Evolutionary conservation across 2,888 invertebrate genomes (phyloP).

Genomic region (Maniola hyperantus): DNA sequence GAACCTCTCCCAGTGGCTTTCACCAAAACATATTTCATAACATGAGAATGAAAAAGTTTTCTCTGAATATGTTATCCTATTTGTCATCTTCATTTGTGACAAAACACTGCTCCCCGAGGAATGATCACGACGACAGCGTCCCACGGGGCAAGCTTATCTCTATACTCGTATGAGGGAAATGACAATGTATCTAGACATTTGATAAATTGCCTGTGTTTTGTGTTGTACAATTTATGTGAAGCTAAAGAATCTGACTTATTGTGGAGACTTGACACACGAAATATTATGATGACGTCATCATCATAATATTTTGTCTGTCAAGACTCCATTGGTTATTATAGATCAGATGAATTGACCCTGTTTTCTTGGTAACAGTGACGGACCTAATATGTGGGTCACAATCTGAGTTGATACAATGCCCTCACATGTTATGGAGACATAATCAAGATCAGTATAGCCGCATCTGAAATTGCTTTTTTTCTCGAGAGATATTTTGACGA

Average conservation of each 20-base stretch:
- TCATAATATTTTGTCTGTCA: too few species aligned
- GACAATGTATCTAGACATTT: slow-evolving; percentile 12
- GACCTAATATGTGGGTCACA: too few species aligned
- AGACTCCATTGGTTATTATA: too few species aligned
- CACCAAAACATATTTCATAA: slow-evolving; percentile 30
- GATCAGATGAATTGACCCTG: too few species aligned
- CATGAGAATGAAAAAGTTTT: slow-evolving; percentile 26
- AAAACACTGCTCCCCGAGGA: slow-evolving; percentile 25
- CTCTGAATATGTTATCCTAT: slow-evolving; percentile 27
- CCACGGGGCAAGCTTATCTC: slow-evolving; percentile 18
- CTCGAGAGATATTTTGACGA: too few species aligned
- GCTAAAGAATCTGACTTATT: background rate
- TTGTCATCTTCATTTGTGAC: slow-evolving; percentile 33
- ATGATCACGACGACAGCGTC: slow-evolving; percentile 24
- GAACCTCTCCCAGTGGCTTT: slow-evolving; percentile 24
- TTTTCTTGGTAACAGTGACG: too few species aligned
- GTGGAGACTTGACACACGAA: background rate
- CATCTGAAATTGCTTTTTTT: too few species aligned
- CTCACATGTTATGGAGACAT: too few species aligned
- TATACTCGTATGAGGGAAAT: slow-evolving; percentile 2
- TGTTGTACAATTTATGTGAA: background rate
- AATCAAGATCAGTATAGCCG: too few species aligned
- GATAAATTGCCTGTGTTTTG: slow-evolving; percentile 14
- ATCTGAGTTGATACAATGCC: too few species aligned
- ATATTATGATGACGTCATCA: background rate